Evolutionary conservation across 1,140 invertebrate genomes (phyloP), one percentile per base, ranked within the genome.

Genomic region (Drosophila punjabiensis): DNA sequence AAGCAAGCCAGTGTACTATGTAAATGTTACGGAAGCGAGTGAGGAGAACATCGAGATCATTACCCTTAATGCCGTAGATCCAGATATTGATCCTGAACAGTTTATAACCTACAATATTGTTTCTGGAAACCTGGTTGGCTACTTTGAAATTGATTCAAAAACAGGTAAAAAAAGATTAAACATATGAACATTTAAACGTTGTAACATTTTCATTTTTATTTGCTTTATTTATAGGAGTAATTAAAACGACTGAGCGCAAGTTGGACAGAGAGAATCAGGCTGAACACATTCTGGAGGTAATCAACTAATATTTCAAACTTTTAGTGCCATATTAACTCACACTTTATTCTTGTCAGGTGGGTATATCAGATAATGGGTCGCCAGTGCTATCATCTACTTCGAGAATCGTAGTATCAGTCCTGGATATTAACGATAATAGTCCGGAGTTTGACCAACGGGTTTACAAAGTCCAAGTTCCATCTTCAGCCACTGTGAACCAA

Each of bases 121-220:
- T 2, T 96, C 97, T 35, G 98, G 98, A 78, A 98, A 99, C 95
- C 96, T 97, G 0, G 97, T 98, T 86, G 96, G 96, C 52, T 96
- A 98, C 86, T 99, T 99, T 94, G 94, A 95, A 59, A 98, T 99
- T 81, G 96, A 99, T 93, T 94, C 95, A 24, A 94, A 94, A 7
- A 97, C 97, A 78, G 98, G 98, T 98, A 94, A 95, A 94, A 94
- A 5, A 0, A 55, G 33, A 28, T 43, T 35, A 10, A 11, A n/a
- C 0, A 9, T 5, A 37, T 16, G 18, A 24, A 7, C 2, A 43
- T 14, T n/a, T 14, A 50, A 24, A 13, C n/a, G 33, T 20, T 28
- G 1, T 43, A 35, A 28, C 52, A 32, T 39, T 14, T n/a, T 82
- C 8, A 16, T 14, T 30, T 30, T 24, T 5, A 16, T 32, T 10